These are phyloP conservation scores for Balaenoptera acutorostrata DNA, from an alignment of 2,113 vertebrate genomes.

Conservation along the genomic window DNA sequence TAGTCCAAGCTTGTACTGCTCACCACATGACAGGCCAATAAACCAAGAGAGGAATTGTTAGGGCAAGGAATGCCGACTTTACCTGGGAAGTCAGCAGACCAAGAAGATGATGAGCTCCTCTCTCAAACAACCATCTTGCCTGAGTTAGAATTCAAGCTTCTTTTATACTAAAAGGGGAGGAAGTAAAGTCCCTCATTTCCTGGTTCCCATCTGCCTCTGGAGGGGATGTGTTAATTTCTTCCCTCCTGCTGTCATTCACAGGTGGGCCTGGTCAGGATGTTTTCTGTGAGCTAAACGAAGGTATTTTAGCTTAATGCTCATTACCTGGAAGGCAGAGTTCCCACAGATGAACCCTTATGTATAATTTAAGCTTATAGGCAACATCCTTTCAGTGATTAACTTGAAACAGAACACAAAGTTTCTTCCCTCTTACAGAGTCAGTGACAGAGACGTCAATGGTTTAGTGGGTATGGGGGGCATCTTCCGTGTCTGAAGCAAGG, in stretches of 20 bases:
- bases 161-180: not conserved
- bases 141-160: not conserved
- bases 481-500: not conserved
- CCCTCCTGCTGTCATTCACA: not conserved
- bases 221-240: not conserved
- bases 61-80: not conserved
- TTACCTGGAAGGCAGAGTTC: not conserved
- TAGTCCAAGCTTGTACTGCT: not conserved
- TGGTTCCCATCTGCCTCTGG: not conserved
- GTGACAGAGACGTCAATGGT: not conserved
- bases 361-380: not conserved
- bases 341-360: not conserved
- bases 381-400: not conserved
- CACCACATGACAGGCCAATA: not conserved
- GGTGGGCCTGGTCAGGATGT: not conserved
- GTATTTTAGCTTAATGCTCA: not conserved
- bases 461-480: not conserved
- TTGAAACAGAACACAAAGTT: not conserved
- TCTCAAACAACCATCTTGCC: not conserved
- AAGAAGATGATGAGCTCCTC: rapidly evolving
- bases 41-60: not conserved
- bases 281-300: not conserved
- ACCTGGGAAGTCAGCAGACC: not conserved
- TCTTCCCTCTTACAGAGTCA: not conserved
- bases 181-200: not conserved